Percentiles rank a stretch among this genome's conserved stretches.
phyloP scores from a whole-genome alignment of 2,113 vertebrate species.

The Xiphophorus hellerii region DNA sequence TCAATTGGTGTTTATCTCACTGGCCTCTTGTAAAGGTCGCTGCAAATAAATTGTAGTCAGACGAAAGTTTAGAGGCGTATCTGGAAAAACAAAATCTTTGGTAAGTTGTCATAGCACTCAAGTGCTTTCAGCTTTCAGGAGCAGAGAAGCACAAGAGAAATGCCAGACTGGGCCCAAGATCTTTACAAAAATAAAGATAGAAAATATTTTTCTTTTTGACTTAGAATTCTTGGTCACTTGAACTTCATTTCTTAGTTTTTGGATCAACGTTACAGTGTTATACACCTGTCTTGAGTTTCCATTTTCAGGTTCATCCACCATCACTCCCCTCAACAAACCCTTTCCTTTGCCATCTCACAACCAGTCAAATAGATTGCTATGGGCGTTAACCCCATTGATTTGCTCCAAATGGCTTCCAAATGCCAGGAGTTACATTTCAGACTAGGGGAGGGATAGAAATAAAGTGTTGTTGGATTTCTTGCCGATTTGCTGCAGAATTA shows the following conservation, averaged over 20 bases:
- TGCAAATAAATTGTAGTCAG: constrained; percentile 30
- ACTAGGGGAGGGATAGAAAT: constrained; percentile 51
- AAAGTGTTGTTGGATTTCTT: constrained; percentile 66
- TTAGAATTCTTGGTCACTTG: not conserved
- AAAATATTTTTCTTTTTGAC: not conserved
- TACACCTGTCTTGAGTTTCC: constrained; percentile 20
- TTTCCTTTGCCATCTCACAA: constrained; percentile 61
- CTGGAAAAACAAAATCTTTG: constrained; percentile 33
- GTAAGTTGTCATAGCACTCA: constrained; percentile 26
- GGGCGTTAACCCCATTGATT: constrained; percentile 70
- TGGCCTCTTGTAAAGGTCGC: constrained; percentile 58
- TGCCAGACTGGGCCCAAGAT: constrained; percentile 29
- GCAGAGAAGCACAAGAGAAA: constrained; percentile 15
- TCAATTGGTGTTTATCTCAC: constrained; percentile 38
- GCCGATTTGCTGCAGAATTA: constrained; percentile 33
- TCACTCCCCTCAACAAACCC: constrained; percentile 16
- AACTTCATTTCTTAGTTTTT: constrained; percentile 16
- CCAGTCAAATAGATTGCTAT: constrained; percentile 68
- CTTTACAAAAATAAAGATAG: constrained; percentile 7
- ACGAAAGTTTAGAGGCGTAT: constrained; percentile 28
- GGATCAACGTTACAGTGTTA: constrained; percentile 14
- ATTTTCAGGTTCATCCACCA: constrained; percentile 16
- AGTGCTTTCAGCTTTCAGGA: constrained; percentile 23
- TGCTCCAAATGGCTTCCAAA: constrained; percentile 71
- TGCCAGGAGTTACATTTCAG: constrained; percentile 74